Evolutionary conservation across 2,797 vertebrate genomes (phyloP).

Genomic region (Chelidonichthys spinosus): DNA sequence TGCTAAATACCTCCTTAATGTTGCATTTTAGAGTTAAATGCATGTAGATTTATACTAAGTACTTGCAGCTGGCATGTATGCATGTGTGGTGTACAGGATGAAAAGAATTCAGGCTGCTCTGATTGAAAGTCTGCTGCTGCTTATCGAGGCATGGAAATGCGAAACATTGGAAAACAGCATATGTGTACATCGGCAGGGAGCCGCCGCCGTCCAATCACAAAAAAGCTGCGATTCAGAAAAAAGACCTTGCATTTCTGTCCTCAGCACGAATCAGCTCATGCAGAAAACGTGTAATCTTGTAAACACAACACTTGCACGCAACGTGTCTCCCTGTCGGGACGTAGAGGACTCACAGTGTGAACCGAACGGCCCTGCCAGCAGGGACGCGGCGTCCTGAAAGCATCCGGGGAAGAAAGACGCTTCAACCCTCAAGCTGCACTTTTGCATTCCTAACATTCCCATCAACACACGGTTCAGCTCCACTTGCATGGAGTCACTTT

Average conservation of each 20-base stretch:
- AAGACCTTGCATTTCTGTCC: not conserved
- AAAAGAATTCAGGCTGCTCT: not conserved
- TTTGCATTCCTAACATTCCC: not conserved
- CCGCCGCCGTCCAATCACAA: not conserved
- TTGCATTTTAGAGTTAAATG: constrained; percentile 31
- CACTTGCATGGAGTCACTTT: not conserved
- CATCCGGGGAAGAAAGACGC: not conserved
- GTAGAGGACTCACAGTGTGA: not conserved
- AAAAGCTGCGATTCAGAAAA: not conserved
- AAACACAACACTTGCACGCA: constrained; percentile 17
- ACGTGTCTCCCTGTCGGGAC: constrained; percentile 2
- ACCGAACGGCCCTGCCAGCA: no score
- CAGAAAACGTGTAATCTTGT: not conserved
- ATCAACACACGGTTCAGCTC: not conserved
- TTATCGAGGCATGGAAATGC: not conserved
- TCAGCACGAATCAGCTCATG: constrained; percentile 7
- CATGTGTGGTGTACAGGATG: not conserved
- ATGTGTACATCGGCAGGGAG: not conserved
- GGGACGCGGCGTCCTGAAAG: not conserved
- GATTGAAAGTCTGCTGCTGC: not conserved
- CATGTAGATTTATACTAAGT: constrained; percentile 17
- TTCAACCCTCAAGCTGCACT: not conserved
- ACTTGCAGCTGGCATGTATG: constrained; percentile 6
- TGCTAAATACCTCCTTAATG: constrained; percentile 21
- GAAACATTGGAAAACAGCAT: not conserved